Conservation (phyloP, 2,113 vertebrate species). For the Tretioscincus oriximinensis region DNA sequence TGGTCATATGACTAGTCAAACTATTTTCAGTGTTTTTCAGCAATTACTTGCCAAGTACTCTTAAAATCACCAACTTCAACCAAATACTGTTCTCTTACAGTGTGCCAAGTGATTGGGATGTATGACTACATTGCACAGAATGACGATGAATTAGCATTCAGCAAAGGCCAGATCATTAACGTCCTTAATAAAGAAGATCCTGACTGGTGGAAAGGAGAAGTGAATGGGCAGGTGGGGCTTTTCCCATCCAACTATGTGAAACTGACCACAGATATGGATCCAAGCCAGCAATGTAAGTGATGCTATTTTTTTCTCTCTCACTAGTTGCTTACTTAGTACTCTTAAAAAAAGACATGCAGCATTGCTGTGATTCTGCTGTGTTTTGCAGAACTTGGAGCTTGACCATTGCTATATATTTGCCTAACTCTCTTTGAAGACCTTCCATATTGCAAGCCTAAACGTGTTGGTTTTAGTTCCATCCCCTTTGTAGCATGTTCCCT, state of each 20-base stretch:
- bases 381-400: constrained; percentile 66
- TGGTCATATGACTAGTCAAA: too few species aligned
- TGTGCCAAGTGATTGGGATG: constrained; percentile 99
- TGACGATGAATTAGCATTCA: constrained; percentile 96
- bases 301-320: constrained; percentile 1
- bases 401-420: constrained; percentile 65
- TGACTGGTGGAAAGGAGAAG: constrained; percentile 99
- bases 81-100: constrained; percentile 66
- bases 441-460: constrained; percentile 66
- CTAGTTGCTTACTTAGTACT: constrained; percentile 42
- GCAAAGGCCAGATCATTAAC: constrained; percentile 96
- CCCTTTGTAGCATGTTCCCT: constrained; percentile 72
- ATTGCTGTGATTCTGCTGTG: constrained; percentile 72
- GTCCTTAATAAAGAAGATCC: constrained; percentile 97
- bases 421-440: constrained; percentile 82
- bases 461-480: constrained; percentile 65
- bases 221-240: constrained; percentile 91
- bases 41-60: fast-evolving
- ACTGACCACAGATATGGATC: constrained; percentile 94
- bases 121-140: constrained; percentile 98
- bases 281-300: constrained; percentile 99
- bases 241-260: constrained; percentile 99
- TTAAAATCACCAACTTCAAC: not conserved
- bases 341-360: constrained; percentile 68
- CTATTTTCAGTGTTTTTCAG: too few species aligned